Evolutionary conservation across 2,888 invertebrate species (phyloP).

Genomic region (Sepioteuthis lessoniana): DNA sequence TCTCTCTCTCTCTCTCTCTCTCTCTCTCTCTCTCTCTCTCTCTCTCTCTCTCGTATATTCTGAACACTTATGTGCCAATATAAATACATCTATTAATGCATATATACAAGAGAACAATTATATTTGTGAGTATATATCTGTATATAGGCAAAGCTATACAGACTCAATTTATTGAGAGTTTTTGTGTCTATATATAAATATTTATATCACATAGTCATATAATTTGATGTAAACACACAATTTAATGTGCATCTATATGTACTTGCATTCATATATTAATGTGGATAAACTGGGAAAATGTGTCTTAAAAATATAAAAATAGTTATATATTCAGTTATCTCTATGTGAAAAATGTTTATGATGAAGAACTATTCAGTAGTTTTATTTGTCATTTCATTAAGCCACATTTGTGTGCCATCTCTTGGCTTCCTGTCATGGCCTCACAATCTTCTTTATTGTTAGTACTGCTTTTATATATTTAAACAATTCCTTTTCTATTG

Average conservation of each 20-base stretch:
- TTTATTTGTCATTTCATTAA: constrained; percentile 10
- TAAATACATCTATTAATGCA: no score
- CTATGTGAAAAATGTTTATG: background rate
- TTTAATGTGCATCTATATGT: background rate
- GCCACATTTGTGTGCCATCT: constrained; percentile 33
- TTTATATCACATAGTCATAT: background rate
- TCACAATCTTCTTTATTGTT: background rate
- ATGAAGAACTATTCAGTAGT: constrained; percentile 1
- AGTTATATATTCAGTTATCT: background rate
- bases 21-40: no score
- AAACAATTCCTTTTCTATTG: constrained; percentile 33
- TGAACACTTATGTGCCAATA: no score
- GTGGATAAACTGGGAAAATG: background rate
- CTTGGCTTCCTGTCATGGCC: constrained; percentile 11
- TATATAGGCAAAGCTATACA: background rate
- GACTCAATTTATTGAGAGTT: background rate
- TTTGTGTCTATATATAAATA: background rate
- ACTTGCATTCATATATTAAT: background rate
- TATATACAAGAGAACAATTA: no score
- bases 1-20: no score
- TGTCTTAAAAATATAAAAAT: background rate
- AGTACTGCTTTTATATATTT: constrained; percentile 33
- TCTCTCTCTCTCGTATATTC: no score
- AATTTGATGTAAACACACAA: no score
- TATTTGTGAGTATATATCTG: no score